These are phyloP conservation scores for Trypoxylon attenuatum DNA, from an alignment of 2,888 invertebrate species.

Conservation along the genomic window DNA sequence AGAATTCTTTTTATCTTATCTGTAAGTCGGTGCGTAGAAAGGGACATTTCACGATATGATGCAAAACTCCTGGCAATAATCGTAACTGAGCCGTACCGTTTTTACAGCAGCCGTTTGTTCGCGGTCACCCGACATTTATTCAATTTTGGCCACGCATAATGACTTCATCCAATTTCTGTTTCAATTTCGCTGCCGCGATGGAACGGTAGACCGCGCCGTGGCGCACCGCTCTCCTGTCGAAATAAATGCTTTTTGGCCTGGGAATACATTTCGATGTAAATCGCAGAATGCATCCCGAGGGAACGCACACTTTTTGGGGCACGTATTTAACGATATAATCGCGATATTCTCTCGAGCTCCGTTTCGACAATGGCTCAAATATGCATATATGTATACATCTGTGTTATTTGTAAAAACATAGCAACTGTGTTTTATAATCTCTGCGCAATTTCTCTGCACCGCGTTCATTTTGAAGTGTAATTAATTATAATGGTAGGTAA, in stretches of 20 bases:
- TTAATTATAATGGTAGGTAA: neutral
- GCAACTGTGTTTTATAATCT: too few species aligned
- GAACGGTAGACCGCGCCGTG: too few species aligned
- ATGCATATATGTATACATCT: too few species aligned
- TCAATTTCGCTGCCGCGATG: neutral
- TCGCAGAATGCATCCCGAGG: neutral
- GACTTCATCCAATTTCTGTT: neutral
- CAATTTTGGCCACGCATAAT: neutral
- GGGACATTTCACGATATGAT: slow-evolving; percentile 15
- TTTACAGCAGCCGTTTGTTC: neutral
- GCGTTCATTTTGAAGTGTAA: neutral
- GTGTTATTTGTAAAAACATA: too few species aligned
- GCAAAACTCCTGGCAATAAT: slow-evolving; percentile 9
- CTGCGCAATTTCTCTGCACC: neutral
- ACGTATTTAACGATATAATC: neutral
- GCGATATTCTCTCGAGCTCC: neutral
- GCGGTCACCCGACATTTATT: neutral
- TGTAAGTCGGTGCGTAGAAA: slow-evolving; percentile 1
- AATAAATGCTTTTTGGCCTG: neutral
- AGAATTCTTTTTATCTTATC: slow-evolving; percentile 36
- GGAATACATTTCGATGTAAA: neutral
- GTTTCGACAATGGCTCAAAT: neutral
- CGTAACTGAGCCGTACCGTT: neutral
- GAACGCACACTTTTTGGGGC: neutral
- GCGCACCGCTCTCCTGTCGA: neutral